These are phyloP conservation scores for Nipponia nippon DNA, from an alignment of 2,113 vertebrate genomes.

Conservation along the genomic window DNA sequence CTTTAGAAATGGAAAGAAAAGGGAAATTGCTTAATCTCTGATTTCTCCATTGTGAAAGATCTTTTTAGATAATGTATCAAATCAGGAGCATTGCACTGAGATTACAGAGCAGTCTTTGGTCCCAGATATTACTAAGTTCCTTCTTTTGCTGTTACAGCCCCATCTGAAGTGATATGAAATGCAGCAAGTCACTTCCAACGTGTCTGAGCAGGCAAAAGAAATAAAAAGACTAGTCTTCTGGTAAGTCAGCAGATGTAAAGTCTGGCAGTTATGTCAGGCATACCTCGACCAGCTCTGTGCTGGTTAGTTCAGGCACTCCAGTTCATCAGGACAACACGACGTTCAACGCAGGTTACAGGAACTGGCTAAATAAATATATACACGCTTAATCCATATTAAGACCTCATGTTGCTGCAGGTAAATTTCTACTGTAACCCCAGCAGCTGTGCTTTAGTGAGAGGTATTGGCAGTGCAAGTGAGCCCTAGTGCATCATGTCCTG, in stretches of 20 bases:
- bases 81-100: neutral
- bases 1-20: neutral
- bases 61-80: neutral
- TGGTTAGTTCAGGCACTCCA: neutral
- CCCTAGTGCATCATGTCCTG: neutral
- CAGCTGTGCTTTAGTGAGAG: neutral
- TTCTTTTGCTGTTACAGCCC: neutral
- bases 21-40: neutral
- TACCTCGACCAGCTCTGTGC: neutral
- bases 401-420: neutral
- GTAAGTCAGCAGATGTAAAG: neutral
- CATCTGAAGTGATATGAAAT: neutral
- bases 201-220: neutral
- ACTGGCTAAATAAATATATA: too few species aligned
- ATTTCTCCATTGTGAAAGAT: neutral
- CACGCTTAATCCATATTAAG: neutral
- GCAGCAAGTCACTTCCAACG: neutral
- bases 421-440: neutral
- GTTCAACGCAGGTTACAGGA: neutral
- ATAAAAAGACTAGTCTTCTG: neutral
- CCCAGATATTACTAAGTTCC: neutral
- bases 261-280: neutral
- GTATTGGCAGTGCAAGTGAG: neutral
- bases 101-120: neutral
- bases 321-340: rapidly evolving